Percentiles rank a stretch among this genome's conserved stretches.
phyloP scores from a whole-genome alignment of 2,113 vertebrate species.

The Tringa solitaria region DNA sequence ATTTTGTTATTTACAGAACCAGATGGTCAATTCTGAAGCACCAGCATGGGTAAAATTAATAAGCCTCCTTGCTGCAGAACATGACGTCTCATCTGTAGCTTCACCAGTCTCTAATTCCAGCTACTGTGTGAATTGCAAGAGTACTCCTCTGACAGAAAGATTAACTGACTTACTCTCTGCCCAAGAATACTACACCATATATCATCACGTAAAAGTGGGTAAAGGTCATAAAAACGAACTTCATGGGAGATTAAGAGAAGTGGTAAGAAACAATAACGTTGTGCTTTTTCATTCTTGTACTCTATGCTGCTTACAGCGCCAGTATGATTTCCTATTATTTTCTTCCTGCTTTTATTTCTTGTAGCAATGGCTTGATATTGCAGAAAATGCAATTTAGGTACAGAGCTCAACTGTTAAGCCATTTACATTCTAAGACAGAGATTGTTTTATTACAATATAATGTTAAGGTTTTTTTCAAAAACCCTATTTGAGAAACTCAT shows the following conservation, averaged over 20 bases:
- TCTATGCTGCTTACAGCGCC: neutral
- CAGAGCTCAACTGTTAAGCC: neutral
- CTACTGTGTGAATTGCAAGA: slow-evolving; percentile 5
- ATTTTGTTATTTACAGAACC: slow-evolving; percentile 65
- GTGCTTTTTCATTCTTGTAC: slow-evolving; percentile 31
- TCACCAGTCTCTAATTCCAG: slow-evolving; percentile 37
- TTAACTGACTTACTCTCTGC: slow-evolving; percentile 8
- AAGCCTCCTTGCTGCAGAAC: slow-evolving; percentile 18
- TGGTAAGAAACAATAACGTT: slow-evolving; percentile 47
- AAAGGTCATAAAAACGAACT: slow-evolving; percentile 35
- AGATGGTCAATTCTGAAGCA: slow-evolving; percentile 66
- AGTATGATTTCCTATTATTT: neutral
- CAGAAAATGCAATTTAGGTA: slow-evolving; percentile 2
- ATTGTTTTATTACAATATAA: neutral
- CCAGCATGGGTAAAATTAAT: slow-evolving; percentile 53
- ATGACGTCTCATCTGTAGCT: slow-evolving; percentile 12
- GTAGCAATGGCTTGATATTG: neutral
- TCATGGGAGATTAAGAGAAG: slow-evolving; percentile 25
- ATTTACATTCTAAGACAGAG: neutral
- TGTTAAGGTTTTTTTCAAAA: neutral
- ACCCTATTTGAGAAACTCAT: neutral
- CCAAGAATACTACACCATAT: neutral
- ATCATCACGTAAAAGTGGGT: slow-evolving; percentile 30
- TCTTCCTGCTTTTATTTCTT: neutral
- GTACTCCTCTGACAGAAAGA: slow-evolving; percentile 40